Evolutionary conservation across 2,888 invertebrate genomes (phyloP).

Genomic region (Phengaris alcon): DNA sequence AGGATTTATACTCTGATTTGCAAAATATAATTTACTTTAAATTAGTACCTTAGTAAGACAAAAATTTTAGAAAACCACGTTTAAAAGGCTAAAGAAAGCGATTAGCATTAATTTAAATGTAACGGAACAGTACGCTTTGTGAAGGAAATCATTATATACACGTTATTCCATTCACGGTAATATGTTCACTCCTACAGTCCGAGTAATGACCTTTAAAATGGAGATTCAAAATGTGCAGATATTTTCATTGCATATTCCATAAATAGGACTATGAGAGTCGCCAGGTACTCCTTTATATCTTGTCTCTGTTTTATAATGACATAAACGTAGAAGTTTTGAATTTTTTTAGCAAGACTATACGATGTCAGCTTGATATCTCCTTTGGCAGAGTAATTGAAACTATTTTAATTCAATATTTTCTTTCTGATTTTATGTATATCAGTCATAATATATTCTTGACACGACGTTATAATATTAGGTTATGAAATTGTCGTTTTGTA

Average conservation of each 20-base stretch:
- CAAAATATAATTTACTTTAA: too few species aligned
- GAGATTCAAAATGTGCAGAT: constrained; percentile 9
- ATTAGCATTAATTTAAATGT: constrained; percentile 20
- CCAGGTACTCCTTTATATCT: neutral
- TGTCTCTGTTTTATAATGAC: neutral
- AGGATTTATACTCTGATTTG: too few species aligned
- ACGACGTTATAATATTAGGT: too few species aligned
- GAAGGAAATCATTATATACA: constrained; percentile 7
- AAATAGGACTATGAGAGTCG: neutral
- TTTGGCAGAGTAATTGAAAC: too few species aligned
- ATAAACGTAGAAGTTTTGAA: neutral
- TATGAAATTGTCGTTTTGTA: too few species aligned
- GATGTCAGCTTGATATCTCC: too few species aligned
- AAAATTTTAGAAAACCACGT: neutral
- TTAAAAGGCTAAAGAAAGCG: neutral
- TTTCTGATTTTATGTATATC: too few species aligned
- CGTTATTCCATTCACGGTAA: constrained; percentile 7
- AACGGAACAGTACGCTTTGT: constrained; percentile 1
- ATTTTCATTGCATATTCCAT: constrained; percentile 20
- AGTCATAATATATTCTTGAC: too few species aligned
- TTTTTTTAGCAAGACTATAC: too few species aligned
- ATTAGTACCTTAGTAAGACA: neutral
- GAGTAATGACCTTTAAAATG: constrained; percentile 20
- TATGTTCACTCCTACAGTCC: neutral
- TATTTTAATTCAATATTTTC: too few species aligned